phyloP scores from a whole-genome alignment of 2,888 invertebrate species.

The Phengaris arion region DNA sequence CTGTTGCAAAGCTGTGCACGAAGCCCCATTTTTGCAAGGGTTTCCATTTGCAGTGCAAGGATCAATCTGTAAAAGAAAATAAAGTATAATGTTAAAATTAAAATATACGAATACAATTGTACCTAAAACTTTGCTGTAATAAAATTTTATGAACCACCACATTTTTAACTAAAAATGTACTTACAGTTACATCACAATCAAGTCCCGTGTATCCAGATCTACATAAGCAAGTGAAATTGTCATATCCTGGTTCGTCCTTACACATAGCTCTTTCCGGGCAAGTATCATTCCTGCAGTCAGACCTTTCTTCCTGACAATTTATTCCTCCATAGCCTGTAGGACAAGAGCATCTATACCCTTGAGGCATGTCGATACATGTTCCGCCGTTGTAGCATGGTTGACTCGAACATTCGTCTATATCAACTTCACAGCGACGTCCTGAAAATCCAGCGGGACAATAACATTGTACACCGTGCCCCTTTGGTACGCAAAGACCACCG shows the following conservation, averaged over 20 bases:
- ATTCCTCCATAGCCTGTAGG: slow-evolving; percentile 92
- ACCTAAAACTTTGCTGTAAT: too few relatives aligned
- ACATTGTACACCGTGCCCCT: slow-evolving; percentile 93
- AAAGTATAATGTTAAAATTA: slow-evolving; percentile 14
- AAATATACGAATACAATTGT: too few relatives aligned
- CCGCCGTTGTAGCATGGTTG: slow-evolving; percentile 97
- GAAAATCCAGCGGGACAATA: slow-evolving; percentile 97
- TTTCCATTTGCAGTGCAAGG: slow-evolving; percentile 94
- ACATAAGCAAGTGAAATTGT: slow-evolving; percentile 95
- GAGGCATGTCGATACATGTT: slow-evolving; percentile 93
- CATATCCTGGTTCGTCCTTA: slow-evolving; percentile 94
- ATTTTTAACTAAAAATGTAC: slow-evolving; percentile 40
- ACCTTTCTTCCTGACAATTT: slow-evolving; percentile 95
- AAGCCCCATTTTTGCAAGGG: slow-evolving; percentile 94
- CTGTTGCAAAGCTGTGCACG: slow-evolving; percentile 93
- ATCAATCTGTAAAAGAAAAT: slow-evolving; percentile 82
- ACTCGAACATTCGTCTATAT: slow-evolving; percentile 96
- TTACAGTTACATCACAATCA: slow-evolving; percentile 92
- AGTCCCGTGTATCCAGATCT: slow-evolving; percentile 96
- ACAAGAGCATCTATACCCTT: slow-evolving; percentile 95
- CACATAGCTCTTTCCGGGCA: slow-evolving; percentile 98
- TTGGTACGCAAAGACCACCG: slow-evolving; percentile 93
- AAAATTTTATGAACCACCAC: too few relatives aligned
- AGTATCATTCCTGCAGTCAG: slow-evolving; percentile 92
- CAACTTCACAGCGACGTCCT: slow-evolving; percentile 94